These are phyloP conservation scores for Bujurquina vittata DNA, from an alignment of 2,113 vertebrate species.

Conservation along the genomic window DNA sequence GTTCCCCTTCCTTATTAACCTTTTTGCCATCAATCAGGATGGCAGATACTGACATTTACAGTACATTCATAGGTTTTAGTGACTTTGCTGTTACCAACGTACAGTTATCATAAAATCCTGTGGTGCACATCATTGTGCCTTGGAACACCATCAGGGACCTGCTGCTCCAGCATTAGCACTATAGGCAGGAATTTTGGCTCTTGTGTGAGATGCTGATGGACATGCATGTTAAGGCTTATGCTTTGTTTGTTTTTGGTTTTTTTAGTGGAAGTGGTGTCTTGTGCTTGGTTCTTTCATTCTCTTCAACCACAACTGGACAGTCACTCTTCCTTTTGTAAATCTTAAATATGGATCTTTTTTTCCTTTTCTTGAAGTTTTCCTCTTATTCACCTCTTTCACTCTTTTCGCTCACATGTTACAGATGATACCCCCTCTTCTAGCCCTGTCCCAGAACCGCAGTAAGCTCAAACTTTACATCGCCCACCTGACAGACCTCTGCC, in stretches of 20 bases:
- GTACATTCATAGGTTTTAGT: no score
- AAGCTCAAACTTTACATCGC: constrained; percentile 96
- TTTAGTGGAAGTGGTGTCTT: constrained; percentile 13
- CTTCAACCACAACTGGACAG: background rate
- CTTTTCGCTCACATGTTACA: constrained; percentile 59
- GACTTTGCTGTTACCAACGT: background rate
- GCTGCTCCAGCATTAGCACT: background rate
- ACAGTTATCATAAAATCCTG: background rate
- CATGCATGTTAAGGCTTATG: constrained; percentile 30
- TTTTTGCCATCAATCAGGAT: no score
- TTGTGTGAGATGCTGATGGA: background rate
- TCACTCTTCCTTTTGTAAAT: background rate
- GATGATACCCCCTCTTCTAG: constrained; percentile 95
- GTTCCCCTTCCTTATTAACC: background rate
- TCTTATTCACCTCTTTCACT: background rate
- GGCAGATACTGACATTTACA: background rate
- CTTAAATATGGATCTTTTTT: background rate
- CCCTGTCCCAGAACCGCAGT: constrained; percentile 94
- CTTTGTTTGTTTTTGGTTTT: background rate
- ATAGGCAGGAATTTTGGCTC: background rate
- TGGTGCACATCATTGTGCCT: background rate
- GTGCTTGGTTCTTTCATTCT: background rate
- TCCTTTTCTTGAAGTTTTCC: background rate
- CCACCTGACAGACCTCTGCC: constrained; percentile 94
- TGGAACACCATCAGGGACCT: background rate